Conservation (phyloP, 2,888 invertebrate genomes). For the Erebia aethiops region DNA sequence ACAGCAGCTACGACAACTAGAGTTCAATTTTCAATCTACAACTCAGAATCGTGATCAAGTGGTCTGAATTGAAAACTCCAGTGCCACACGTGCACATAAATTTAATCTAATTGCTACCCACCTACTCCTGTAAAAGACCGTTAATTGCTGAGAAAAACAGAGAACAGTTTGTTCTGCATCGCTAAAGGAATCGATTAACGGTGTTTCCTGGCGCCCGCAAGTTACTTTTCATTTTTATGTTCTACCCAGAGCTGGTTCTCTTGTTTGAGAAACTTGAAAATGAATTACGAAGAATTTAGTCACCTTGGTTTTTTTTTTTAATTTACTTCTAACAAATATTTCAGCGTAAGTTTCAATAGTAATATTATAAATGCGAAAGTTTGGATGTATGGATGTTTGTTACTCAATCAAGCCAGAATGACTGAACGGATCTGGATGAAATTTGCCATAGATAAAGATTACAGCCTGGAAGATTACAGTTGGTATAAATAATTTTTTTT, state of each 20-base stretch:
- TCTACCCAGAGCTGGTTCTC: not conserved
- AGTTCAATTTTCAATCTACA: slow-evolving; percentile 24
- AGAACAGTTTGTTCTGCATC: slow-evolving; percentile 35
- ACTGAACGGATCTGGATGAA: too few species aligned
- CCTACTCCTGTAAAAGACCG: slow-evolving; percentile 32
- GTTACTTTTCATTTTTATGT: slow-evolving; percentile 17
- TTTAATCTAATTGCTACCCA: slow-evolving; percentile 37
- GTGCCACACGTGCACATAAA: slow-evolving; percentile 33
- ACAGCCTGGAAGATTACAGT: too few species aligned
- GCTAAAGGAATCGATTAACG: slow-evolving; percentile 35
- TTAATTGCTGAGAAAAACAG: slow-evolving; percentile 38
- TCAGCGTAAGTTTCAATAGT: too few species aligned
- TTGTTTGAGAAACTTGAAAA: not conserved
- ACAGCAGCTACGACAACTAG: not conserved
- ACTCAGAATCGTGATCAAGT: slow-evolving; percentile 31
- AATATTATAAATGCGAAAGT: too few species aligned
- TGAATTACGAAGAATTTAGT: too few species aligned
- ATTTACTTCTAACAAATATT: too few species aligned
- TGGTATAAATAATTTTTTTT: too few species aligned
- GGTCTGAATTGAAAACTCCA: slow-evolving; percentile 34
- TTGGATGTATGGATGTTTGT: too few species aligned
- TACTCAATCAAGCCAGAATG: too few species aligned
- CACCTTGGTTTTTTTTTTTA: too few species aligned
- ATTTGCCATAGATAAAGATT: too few species aligned
- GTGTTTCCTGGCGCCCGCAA: slow-evolving; percentile 21